Percentiles rank a stretch among this genome's conserved stretches.
Evolutionary conservation across 2,888 invertebrate species (phyloP).

Genomic region (Rhingia rostrata): DNA sequence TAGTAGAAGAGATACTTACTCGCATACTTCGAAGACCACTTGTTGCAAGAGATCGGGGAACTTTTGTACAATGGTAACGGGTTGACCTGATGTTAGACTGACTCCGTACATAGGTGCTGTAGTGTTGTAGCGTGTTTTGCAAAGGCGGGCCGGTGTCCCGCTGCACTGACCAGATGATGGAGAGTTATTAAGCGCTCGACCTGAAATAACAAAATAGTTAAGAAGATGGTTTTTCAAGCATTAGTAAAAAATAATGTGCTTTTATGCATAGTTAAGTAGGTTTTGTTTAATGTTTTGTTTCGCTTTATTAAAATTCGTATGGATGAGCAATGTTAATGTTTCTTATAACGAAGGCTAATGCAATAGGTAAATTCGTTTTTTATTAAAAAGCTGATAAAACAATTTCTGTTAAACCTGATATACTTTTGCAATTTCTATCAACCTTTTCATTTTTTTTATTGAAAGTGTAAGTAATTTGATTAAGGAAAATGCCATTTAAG

Average conservation of each 20-base stretch:
- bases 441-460: no score
- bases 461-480: no score
- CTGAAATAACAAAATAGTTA: constrained; percentile 75
- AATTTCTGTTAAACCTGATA: no score
- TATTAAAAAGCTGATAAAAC: no score
- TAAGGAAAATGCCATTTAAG: no score
- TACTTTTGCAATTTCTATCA: no score
- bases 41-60: constrained; percentile 96
- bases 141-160: constrained; percentile 90
- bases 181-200: constrained; percentile 81
- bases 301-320: no score
- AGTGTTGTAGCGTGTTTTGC: constrained; percentile 95
- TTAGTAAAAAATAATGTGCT: background rate
- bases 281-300: no score
- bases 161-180: constrained; percentile 82
- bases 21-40: constrained; percentile 96
- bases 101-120: constrained; percentile 98
- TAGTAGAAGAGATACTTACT: constrained; percentile 86
- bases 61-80: constrained; percentile 96
- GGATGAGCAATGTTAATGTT: no score
- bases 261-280: no score
- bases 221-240: background rate
- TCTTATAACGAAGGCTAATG: no score
- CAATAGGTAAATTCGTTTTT: no score
- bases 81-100: constrained; percentile 94